Percentiles rank a stretch among this genome's conserved stretches.
Evolutionary conservation across 2,888 invertebrate genomes (phyloP).

Genomic region (Drosophila monieri): DNA sequence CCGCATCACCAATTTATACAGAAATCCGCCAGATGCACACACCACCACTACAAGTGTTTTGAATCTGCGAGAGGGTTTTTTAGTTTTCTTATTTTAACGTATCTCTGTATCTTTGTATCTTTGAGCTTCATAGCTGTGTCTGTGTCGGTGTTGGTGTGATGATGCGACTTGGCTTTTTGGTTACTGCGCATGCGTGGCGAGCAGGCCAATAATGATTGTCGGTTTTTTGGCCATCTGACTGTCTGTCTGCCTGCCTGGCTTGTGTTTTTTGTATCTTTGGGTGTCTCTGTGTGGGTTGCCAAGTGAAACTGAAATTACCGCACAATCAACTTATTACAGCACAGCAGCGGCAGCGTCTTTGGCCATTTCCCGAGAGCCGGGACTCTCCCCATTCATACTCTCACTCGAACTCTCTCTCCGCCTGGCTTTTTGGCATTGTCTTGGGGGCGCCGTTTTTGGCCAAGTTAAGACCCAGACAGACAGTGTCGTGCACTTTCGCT

Average conservation of each 20-base stretch:
- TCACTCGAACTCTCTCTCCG: slow-evolving; percentile 36
- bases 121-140: neutral
- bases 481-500: slow-evolving; percentile 80
- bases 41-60: slow-evolving; percentile 42
- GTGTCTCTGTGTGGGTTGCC: slow-evolving; percentile 58
- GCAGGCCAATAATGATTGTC: slow-evolving; percentile 72
- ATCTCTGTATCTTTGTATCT: neutral
- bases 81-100: neutral
- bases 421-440: slow-evolving; percentile 24
- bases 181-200: slow-evolving; percentile 68
- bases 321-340: slow-evolving; percentile 82
- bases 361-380: slow-evolving; percentile 62
- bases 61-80: slow-evolving; percentile 51
- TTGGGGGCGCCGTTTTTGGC: slow-evolving; percentile 9
- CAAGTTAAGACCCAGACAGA: slow-evolving; percentile 24
- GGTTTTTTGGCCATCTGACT: slow-evolving; percentile 38
- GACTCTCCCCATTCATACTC: slow-evolving; percentile 17
- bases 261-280: slow-evolving; percentile 2
- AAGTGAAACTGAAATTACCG: slow-evolving; percentile 80
- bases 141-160: slow-evolving; percentile 32
- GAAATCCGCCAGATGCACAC: slow-evolving; percentile 71
- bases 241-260: slow-evolving; percentile 9
- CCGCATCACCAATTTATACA: slow-evolving; percentile 84
- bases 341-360: slow-evolving; percentile 40
- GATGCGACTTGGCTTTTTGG: slow-evolving; percentile 61